A percentile compares a stretch with the other conserved stretches of the same genome.
Evolutionary conservation across 2,113 vertebrate species (phyloP).

Genomic region (Leucoraja erinaceus): DNA sequence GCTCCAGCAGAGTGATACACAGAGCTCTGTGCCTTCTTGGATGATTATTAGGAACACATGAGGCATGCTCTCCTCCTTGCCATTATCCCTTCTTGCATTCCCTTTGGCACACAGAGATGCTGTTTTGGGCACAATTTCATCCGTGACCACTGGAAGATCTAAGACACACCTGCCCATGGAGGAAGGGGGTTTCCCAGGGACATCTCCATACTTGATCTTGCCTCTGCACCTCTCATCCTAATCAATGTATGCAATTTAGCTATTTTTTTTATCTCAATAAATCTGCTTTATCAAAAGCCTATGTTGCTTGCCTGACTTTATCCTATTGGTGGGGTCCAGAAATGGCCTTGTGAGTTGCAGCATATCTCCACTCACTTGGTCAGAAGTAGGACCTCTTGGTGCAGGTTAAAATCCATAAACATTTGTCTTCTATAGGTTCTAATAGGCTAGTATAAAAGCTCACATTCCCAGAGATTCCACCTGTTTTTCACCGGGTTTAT

Average conservation of each 20-base stretch:
- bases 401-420: not conserved
- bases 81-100: too few relatives aligned
- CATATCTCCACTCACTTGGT: not conserved
- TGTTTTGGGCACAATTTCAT: not conserved
- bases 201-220: not conserved
- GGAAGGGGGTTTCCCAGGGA: not conserved
- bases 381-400: not conserved
- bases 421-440: not conserved
- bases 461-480: not conserved
- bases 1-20: too few relatives aligned
- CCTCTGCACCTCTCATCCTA: not conserved
- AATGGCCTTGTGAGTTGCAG: not conserved
- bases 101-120: not conserved
- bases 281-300: not conserved
- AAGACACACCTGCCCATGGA: not conserved
- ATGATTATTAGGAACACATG: too few relatives aligned
- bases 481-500: not conserved
- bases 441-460: not conserved
- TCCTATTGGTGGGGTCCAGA: not conserved
- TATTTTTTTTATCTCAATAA: not conserved
- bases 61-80: too few relatives aligned
- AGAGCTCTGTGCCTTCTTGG: too few relatives aligned
- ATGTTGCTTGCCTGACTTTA: not conserved
- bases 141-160: not conserved
- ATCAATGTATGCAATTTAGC: not conserved